Evolutionary conservation across 2,888 invertebrate species (phyloP), one percentile per base, ranked within the genome.

Genomic region (Cheilosia vulpina): DNA sequence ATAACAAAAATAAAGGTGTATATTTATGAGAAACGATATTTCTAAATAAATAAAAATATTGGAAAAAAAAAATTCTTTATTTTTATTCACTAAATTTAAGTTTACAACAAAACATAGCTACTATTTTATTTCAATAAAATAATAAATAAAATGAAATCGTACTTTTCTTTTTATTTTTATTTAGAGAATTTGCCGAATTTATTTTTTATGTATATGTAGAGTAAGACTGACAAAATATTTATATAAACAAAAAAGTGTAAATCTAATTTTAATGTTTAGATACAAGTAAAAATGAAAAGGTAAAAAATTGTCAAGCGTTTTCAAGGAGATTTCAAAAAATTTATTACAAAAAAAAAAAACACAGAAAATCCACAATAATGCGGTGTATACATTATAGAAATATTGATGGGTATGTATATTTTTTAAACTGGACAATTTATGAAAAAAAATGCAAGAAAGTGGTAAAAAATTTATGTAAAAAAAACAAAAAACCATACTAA

Each of bases 171-270:
- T 17, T 50, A 50, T 82, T 58, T 57, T 71, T 60, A 7, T 77
- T 77, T 77, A 2, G 47, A 66, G n/a, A 62, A 77, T 73, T 78
- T 43, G 77, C 87, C 82, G 87, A 82, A 87, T 87, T 87, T 87
- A 87, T 87, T 82, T 85, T 87, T 43, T 78, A 72, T 80, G 68
- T 82, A 82, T 77, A 73, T 73, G 77, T 87, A 87, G 87, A 87
- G 77, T 87, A 87, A 87, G 87, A 87, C 87, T 87, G 87, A 87
- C 57, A 81, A 82, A 81, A 87, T 77, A 82, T 77, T 80, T 82
- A 73, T 81, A 75, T 69, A 68, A 50, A 50, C n/a, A n/a, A 50
- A 66, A 52, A 52, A 53, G 50, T 43, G 31, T 50, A 66, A 24
- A 50, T 24, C 66, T 47, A 80, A 79, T 31, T 75, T 65, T 57